Conservation (phyloP, 2,113 vertebrate species). For the Athene cunicularia region DNA sequence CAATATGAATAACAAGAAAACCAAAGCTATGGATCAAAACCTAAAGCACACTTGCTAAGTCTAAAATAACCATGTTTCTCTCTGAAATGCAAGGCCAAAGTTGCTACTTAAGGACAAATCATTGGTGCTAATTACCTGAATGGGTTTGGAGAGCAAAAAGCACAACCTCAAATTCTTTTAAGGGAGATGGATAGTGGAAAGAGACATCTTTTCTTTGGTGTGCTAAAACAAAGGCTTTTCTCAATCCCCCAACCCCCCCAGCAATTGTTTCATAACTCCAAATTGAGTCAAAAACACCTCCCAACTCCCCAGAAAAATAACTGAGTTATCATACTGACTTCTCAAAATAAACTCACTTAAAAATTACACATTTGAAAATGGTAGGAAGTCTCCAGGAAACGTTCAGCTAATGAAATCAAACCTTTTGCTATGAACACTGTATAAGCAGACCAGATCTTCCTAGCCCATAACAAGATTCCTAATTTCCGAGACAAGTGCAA, state of each 20-base stretch:
- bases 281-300: background rate
- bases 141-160: conserved; percentile 37
- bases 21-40: conserved; percentile 69
- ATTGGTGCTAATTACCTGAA: conserved; percentile 63
- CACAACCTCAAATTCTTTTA: conserved; percentile 18
- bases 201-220: background rate
- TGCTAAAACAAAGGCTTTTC: background rate
- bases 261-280: background rate
- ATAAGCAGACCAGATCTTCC: background rate
- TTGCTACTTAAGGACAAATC: conserved; percentile 54
- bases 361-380: background rate
- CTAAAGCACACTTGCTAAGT: conserved; percentile 48
- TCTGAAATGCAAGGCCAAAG: conserved; percentile 48
- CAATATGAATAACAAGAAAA: conserved; percentile 75
- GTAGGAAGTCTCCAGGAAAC: background rate
- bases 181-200: background rate
- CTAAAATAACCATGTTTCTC: conserved; percentile 57
- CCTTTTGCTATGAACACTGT: background rate
- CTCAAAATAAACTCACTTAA: background rate
- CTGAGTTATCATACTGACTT: background rate
- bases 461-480: conserved; percentile 7
- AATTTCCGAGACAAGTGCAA: background rate
- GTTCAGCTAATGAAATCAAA: background rate
- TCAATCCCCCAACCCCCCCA: fast-evolving
- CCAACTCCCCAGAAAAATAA: background rate